Percentiles rank a stretch among this genome's conserved stretches.
Evolutionary conservation across 2,113 vertebrate genomes (phyloP).

Genomic region (Apus apus): DNA sequence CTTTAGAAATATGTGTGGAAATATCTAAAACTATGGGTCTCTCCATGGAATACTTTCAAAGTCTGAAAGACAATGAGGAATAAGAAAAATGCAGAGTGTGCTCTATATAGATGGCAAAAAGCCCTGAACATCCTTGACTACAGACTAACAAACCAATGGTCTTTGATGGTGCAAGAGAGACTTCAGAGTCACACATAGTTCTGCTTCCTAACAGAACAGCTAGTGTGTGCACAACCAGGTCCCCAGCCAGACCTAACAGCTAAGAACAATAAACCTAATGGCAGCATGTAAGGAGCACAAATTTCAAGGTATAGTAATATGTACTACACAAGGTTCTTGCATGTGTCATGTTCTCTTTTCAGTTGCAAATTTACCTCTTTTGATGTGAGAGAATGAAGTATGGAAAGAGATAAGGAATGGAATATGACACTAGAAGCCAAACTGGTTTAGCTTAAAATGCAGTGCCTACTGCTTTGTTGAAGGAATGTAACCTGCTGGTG

Average conservation of each 20-base stretch:
- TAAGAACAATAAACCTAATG: not conserved
- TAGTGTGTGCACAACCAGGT: not conserved
- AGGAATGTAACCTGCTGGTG: constrained; percentile 47
- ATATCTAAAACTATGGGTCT: not conserved
- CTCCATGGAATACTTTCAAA: not conserved
- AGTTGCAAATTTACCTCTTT: not conserved
- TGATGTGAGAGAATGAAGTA: not conserved
- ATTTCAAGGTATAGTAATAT: not conserved
- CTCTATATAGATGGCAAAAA: not conserved
- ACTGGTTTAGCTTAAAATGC: constrained; percentile 35
- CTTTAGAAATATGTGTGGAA: not conserved
- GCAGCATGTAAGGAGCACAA: not conserved
- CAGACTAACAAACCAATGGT: not conserved
- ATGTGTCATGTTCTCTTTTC: not conserved
- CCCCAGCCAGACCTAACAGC: not conserved
- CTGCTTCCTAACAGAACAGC: not conserved
- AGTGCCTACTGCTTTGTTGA: not conserved
- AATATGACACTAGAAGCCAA: not conserved
- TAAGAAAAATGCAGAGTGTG: not conserved
- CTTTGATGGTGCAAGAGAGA: not conserved
- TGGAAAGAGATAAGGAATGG: not conserved
- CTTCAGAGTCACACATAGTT: not conserved
- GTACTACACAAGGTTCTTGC: not conserved
- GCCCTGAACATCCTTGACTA: not conserved
- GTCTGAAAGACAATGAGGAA: not conserved